phyloP scores from a whole-genome alignment of 2,113 vertebrate species.

The Illadopsis cleaveri region DNA sequence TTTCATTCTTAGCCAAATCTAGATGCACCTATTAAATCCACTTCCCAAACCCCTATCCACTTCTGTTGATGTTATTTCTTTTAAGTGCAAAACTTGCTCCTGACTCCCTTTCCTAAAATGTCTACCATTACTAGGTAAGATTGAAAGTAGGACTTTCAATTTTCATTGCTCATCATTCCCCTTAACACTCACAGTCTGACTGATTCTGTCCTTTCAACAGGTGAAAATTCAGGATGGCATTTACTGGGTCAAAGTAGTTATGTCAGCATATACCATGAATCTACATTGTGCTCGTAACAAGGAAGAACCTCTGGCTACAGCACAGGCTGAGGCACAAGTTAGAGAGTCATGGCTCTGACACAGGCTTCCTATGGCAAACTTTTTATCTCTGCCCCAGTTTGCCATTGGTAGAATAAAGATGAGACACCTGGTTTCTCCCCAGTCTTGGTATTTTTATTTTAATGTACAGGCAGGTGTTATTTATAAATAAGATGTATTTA shows the following conservation, averaged over 20 bases:
- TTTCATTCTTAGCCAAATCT: slow-evolving; percentile 17
- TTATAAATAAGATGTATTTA: not conserved
- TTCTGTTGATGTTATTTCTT: not conserved
- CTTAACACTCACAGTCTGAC: not conserved
- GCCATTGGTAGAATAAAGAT: not conserved
- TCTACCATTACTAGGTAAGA: not conserved
- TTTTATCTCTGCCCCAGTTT: not conserved
- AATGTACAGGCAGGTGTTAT: not conserved
- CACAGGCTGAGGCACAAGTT: not conserved
- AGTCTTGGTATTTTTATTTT: not conserved
- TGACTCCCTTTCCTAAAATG: not conserved
- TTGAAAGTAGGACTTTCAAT: not conserved
- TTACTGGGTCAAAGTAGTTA: not conserved
- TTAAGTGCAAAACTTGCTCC: not conserved
- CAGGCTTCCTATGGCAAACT: not conserved
- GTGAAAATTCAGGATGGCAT: not conserved
- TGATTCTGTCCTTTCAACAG: not conserved
- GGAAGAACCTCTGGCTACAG: not conserved
- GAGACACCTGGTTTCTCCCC: not conserved
- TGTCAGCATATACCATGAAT: not conserved
- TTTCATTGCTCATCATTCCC: not conserved
- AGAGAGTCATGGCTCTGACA: not conserved
- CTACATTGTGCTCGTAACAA: not conserved
- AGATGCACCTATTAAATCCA: not conserved
- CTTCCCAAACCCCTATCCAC: not conserved